Conservation (phyloP, 2,113 vertebrate genomes). For the Formicarius rufipectus region DNA sequence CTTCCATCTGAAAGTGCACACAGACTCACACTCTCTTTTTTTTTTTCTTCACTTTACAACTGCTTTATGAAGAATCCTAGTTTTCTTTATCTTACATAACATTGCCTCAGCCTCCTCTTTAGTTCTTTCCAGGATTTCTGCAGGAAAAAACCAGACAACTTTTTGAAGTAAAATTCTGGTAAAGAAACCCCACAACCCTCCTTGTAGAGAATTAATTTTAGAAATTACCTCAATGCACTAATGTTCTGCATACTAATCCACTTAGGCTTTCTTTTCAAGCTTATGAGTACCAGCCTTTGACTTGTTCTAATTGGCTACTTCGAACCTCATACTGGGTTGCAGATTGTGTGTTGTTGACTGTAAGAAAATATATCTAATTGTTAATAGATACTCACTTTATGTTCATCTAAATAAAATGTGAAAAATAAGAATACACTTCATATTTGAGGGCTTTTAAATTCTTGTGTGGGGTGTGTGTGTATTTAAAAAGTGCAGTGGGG, state of each 20-base stretch:
- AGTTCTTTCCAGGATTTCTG: no score
- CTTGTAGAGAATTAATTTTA: neutral
- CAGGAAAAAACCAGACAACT: no score
- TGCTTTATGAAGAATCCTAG: neutral
- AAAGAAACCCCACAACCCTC: neutral
- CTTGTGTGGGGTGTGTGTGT: neutral
- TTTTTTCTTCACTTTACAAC: neutral
- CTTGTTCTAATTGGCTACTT: conserved; percentile 14
- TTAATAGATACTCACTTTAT: neutral
- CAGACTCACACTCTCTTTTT: no score
- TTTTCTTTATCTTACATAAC: no score
- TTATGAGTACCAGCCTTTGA: conserved; percentile 20
- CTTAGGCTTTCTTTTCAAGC: conserved; percentile 29
- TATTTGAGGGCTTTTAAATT: neutral
- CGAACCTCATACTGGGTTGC: neutral
- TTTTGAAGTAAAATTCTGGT: neutral
- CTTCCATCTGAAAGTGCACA: neutral
- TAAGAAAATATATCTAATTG: neutral
- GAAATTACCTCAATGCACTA: neutral
- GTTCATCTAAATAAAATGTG: neutral
- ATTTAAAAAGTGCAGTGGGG: neutral
- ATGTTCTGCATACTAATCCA: conserved; percentile 45
- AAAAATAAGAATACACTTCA: neutral
- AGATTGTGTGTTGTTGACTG: neutral
- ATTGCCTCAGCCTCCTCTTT: no score